These are phyloP conservation scores for Centropus unirufus DNA, from an alignment of 2,113 vertebrate genomes.

Conservation along the genomic window DNA sequence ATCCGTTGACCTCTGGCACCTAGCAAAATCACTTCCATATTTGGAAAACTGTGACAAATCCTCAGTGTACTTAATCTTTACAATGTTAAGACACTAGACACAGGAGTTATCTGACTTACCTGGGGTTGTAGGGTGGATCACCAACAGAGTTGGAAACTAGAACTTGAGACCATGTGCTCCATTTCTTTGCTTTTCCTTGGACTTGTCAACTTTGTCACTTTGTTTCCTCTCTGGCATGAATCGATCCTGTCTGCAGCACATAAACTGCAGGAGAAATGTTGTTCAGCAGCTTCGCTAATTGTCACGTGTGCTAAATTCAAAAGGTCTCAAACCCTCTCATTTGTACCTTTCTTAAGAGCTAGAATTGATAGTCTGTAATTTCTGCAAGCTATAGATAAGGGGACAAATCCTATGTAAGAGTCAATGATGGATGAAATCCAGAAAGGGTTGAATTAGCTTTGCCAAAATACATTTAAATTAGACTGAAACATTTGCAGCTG, in stretches of 20 bases:
- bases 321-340: not conserved
- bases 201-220: not conserved
- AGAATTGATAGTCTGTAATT: not conserved
- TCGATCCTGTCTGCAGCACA: not conserved
- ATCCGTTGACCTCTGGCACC: not conserved
- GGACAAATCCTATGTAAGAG: not conserved
- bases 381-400: not conserved
- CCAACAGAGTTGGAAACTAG: not conserved
- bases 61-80: not conserved
- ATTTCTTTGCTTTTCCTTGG: not conserved
- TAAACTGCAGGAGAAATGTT: not conserved
- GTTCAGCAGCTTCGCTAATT: not conserved
- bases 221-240: not conserved
- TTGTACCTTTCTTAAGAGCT: not conserved
- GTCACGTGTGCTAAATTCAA: not conserved
- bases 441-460: not conserved
- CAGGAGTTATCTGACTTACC: not conserved
- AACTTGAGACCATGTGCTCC: not conserved
- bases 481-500: not conserved
- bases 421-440: not conserved
- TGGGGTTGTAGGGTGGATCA: not conserved
- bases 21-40: not conserved
- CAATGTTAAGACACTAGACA: not conserved
- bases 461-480: not conserved
- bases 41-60: not conserved